Evolutionary conservation across 2,888 invertebrate species (phyloP), one percentile per base, ranked within the genome.

Genomic region (Ichneumon xanthorius): DNA sequence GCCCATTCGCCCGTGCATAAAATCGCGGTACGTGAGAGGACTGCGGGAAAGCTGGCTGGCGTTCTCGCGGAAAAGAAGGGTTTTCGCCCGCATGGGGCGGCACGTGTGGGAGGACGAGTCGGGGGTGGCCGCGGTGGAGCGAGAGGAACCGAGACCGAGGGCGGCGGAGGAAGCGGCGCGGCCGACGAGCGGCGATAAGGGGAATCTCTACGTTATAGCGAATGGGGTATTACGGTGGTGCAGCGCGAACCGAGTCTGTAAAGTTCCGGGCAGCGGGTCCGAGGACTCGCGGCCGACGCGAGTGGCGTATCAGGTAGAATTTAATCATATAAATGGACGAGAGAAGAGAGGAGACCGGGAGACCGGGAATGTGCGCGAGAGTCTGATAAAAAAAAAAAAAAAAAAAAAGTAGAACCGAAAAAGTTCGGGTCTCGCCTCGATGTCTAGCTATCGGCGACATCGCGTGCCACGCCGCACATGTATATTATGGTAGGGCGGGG

Each of bases 261-360:
- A 91, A 91, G 90, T 90, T 91, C 88, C 75, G 80, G 79, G 68
- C 65, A 73, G 75, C 83, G 80, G 55, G 76, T 85, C 82, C 63
- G 48, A 63, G 73, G 26, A 68, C 72, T 63, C 65, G 55, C 30
- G 26, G 68, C 37, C 50, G 37, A 67, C 58, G 72, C 67, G 75
- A 78, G 81, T 78, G 75, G 86, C 82, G 88, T 90, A 90, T 90
- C 89, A 89, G 89, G 88, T 89, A 84, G 88, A 90, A 90, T 91
- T 91, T 90, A 91, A 91, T 91, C 91, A 90, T 90, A 90, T 88
- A 91, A 91, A 91, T 91, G 91, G 91, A 90, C 87, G 88, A 58
- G 58, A 22, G 26, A 26, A 86, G 58, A 55, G 80, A 87, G 80
- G 82, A 87, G 85, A 65, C 77, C 67, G 37, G 80, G 83, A 87